A percentile compares a stretch with the other conserved stretches of the same genome.
Evolutionary conservation across 2,797 vertebrate species (phyloP).

Genomic region (Molossus molossus): DNA sequence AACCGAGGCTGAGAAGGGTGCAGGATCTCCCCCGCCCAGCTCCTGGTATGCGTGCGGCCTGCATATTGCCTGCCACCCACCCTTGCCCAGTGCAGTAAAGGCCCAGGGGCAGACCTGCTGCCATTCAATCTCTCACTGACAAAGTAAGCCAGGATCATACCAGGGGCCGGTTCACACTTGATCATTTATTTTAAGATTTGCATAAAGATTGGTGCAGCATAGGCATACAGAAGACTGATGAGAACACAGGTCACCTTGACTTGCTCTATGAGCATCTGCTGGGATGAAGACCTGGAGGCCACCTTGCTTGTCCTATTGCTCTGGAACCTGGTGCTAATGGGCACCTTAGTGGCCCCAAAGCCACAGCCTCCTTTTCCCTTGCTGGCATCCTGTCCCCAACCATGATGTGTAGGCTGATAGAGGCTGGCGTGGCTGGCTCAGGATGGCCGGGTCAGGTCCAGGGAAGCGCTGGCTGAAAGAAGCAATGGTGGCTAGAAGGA

Average conservation of each 20-base stretch:
- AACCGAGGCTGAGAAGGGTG: not conserved
- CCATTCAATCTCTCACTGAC: not conserved
- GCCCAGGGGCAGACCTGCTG: not conserved
- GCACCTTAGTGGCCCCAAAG: not conserved
- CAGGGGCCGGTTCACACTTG: not conserved
- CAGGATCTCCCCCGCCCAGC: not conserved
- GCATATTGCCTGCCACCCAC: not conserved
- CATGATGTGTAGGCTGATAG: not conserved
- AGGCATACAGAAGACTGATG: conserved; percentile 63
- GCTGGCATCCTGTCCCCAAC: not conserved
- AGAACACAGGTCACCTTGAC: conserved; percentile 51
- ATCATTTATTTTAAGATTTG: conserved; percentile 74
- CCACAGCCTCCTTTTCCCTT: not conserved
- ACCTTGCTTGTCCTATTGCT: conserved; percentile 2
- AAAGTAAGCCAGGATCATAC: not conserved
- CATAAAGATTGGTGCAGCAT: not conserved
- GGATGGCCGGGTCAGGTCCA: not conserved
- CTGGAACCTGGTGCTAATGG: conserved; percentile 64
- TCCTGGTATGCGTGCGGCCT: not conserved
- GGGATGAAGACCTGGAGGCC: not conserved
- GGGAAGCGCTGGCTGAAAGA: conserved; percentile 58
- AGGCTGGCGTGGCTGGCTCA: not conserved
- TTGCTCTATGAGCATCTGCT: not conserved
- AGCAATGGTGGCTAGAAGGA: not conserved
- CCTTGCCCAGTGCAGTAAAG: not conserved